Base-by-base conservation (phyloP, 1,140 invertebrate genomes). In the Diorhabda sublineata region DNA sequence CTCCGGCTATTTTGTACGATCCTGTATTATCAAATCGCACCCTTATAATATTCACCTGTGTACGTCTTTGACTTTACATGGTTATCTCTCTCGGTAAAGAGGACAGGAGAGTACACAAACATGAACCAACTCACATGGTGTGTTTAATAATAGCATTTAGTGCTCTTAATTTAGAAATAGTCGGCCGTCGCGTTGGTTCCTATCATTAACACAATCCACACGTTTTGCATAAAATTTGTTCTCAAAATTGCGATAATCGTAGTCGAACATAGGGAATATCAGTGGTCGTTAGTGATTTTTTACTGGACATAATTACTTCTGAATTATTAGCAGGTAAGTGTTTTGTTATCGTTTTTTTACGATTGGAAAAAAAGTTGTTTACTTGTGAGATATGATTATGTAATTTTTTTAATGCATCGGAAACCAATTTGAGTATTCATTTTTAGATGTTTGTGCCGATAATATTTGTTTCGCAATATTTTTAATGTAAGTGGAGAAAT, bases 131-230 rank as follows among this genome's bases (percentile, higher is more conserved):
- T 60, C 58, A 60, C 42, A 60, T 60, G 42, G 58, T 66, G 64
- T 66, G 42, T 58, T 60, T 66, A 66, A 66, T 66, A 42, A 66
- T 59, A 66, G 64, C 45, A 64, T 47, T 42, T n/a, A 52, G 4
- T 26, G 42, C 41, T 56, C 63, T 64, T 45, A 64, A 41, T 64
- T 45, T 64, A 64, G 45, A 52, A 6, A 6, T n/a, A 52, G n/a
- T 8, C 47, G 47, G 3, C 3, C 47, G 47, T 52, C 47, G 47
- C 47, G 47, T 52, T 52, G 47, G 47, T 52, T 52, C 47, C 47
- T 52, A n/a, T 52, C 47, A 52, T 52, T 52, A 8, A 52, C n/a
- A 52, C 47, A n/a, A 52, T 3, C n/a, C 6, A 52, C 6, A 6
- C n/a, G 47, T 52, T 52, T 52, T 52, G 4, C 2, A 52, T 8